Conservation (phyloP, 2,797 vertebrate species). For the Steatocranus sp. region DNA sequence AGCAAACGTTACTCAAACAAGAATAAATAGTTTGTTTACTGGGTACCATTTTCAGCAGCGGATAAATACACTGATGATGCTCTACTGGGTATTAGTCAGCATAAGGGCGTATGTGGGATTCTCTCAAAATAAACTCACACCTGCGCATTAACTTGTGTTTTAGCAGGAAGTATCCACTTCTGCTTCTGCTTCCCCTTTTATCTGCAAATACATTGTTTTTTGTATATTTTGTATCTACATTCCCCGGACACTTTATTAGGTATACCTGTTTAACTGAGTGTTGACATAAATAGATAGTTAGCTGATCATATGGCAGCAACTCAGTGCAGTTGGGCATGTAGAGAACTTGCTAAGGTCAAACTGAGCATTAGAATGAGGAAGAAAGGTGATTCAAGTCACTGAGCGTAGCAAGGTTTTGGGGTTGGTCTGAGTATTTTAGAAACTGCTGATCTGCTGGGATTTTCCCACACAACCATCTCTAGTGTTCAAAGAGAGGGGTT, state of each 20-base stretch:
- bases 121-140: not conserved
- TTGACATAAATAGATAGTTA: not conserved
- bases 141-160: not conserved
- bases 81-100: not conserved
- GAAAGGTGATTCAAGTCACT: not conserved
- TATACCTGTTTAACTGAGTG: not conserved
- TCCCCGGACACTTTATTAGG: not conserved
- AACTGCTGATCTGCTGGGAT: not conserved
- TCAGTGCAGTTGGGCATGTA: not conserved
- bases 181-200: not conserved
- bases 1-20: rapidly evolving
- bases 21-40: not conserved
- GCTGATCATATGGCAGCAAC: not conserved
- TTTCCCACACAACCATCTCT: not conserved
- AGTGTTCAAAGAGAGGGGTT: not conserved
- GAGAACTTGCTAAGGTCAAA: not conserved
- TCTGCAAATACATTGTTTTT: not conserved
- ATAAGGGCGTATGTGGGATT: not conserved
- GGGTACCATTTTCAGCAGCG: not conserved
- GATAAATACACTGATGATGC: not conserved
- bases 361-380: not conserved
- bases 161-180: not conserved
- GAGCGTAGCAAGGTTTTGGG: not conserved
- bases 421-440: not conserved
- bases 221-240: not conserved